A percentile compares a stretch with the other conserved stretches of the same genome.
Evolutionary conservation across 2,797 vertebrate species (phyloP).

Genomic region (Ctenosaura bakeri): DNA sequence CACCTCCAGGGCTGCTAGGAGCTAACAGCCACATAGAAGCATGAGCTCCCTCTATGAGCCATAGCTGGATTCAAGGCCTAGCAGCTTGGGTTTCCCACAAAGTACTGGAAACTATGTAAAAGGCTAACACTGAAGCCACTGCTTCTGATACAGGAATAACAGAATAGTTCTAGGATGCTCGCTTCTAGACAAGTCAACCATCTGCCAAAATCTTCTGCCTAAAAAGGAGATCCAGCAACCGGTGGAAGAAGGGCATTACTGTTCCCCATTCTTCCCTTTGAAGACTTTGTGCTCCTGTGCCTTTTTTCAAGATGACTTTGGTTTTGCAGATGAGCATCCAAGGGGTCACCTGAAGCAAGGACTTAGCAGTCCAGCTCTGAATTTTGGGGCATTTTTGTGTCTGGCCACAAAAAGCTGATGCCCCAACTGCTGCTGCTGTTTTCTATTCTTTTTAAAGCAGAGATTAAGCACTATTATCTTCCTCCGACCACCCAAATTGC

Average conservation of each 20-base stretch:
- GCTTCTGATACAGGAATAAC: not conserved
- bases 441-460: not conserved
- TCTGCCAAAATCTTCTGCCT: not conserved
- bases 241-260: not conserved
- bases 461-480: not conserved
- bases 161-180: too few species aligned
- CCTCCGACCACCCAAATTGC: not conserved
- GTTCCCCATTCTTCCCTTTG: not conserved
- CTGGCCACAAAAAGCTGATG: not conserved
- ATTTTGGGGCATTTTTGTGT: not conserved
- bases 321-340: not conserved
- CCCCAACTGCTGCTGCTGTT: too few species aligned
- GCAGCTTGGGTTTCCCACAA: not conserved
- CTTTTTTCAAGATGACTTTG: too few species aligned
- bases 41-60: not conserved
- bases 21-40: not conserved
- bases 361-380: not conserved
- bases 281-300: not conserved
- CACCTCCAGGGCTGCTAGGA: not conserved
- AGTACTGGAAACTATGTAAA: not conserved
- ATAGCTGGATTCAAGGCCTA: not conserved
- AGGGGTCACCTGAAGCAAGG: not conserved
- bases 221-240: not conserved
- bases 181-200: not conserved
- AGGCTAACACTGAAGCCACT: not conserved